These are phyloP conservation scores for Danio aesculapii DNA, from an alignment of 2,797 vertebrate genomes.

Conservation along the genomic window DNA sequence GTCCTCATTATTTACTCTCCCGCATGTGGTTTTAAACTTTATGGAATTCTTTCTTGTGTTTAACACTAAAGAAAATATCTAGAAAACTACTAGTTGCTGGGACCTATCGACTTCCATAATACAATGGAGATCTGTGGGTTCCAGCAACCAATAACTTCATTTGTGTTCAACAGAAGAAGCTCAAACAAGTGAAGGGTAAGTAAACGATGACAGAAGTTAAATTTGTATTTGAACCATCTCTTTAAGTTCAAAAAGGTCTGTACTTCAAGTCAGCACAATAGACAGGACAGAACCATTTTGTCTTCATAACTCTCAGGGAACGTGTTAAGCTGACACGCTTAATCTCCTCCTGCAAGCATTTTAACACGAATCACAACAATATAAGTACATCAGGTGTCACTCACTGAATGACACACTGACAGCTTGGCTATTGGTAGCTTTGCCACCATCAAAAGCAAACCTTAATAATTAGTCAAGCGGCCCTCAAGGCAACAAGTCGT, in stretches of 20 bases:
- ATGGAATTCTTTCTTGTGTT: no score
- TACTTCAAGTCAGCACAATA: background rate
- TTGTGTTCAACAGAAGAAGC: no score
- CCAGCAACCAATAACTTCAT: no score
- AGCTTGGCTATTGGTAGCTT: conserved; percentile 1
- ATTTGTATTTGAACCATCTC: no score
- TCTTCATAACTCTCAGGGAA: background rate
- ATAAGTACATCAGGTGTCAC: background rate
- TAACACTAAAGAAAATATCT: no score
- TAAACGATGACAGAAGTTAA: no score
- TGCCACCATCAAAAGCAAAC: conserved; percentile 23
- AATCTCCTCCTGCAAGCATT: background rate
- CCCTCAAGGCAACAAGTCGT: background rate
- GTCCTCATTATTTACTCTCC: no score
- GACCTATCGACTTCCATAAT: no score
- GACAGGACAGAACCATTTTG: background rate
- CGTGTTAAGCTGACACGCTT: background rate
- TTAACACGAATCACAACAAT: conserved; percentile 16
- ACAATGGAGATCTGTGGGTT: no score
- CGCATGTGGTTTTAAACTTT: no score
- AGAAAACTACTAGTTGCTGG: no score
- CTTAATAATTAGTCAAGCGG: background rate
- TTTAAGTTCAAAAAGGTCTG: background rate
- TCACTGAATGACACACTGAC: conserved; percentile 20
- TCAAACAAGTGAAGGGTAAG: no score